Conservation (phyloP, 2,888 invertebrate genomes). For the Watsonalla cultraria region DNA sequence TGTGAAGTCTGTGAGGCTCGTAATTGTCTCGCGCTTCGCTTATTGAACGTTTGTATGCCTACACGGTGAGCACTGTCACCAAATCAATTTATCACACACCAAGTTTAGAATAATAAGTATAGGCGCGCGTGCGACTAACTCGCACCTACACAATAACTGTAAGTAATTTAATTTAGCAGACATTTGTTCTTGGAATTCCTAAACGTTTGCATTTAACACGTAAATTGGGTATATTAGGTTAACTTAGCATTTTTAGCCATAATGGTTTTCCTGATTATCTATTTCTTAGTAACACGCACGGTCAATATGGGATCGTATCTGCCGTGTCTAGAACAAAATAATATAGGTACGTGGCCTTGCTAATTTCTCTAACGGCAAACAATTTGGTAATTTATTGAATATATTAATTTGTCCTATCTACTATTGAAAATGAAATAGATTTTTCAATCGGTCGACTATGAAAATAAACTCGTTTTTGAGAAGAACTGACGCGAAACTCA, state of each 20-base stretch:
- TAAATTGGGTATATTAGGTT: background rate
- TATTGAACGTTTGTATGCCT: slow-evolving; percentile 57
- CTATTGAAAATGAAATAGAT: too few relatives aligned
- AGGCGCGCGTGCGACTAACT: slow-evolving; percentile 52
- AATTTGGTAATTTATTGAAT: too few relatives aligned
- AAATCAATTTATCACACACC: slow-evolving; percentile 63
- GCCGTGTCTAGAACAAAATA: too few relatives aligned
- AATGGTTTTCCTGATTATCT: background rate
- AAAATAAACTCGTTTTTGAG: too few relatives aligned
- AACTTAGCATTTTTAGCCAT: background rate
- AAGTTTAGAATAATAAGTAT: slow-evolving; percentile 56
- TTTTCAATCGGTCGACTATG: too few relatives aligned
- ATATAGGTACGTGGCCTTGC: too few relatives aligned
- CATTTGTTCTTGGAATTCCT: slow-evolving; percentile 33
- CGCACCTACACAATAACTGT: slow-evolving; percentile 55
- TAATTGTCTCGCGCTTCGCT: slow-evolving; percentile 49
- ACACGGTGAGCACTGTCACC: slow-evolving; percentile 50
- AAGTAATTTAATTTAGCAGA: slow-evolving; percentile 49
- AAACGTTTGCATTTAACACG: slow-evolving; percentile 13
- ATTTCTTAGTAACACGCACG: background rate
- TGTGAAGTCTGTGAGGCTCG: slow-evolving; percentile 28
- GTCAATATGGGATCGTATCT: too few relatives aligned
- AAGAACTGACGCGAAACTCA: too few relatives aligned
- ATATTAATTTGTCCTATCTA: too few relatives aligned
- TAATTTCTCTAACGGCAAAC: too few relatives aligned